Evolutionary conservation across 2,888 invertebrate genomes (phyloP).

Genomic region (Mesorhabditis sp.): DNA sequence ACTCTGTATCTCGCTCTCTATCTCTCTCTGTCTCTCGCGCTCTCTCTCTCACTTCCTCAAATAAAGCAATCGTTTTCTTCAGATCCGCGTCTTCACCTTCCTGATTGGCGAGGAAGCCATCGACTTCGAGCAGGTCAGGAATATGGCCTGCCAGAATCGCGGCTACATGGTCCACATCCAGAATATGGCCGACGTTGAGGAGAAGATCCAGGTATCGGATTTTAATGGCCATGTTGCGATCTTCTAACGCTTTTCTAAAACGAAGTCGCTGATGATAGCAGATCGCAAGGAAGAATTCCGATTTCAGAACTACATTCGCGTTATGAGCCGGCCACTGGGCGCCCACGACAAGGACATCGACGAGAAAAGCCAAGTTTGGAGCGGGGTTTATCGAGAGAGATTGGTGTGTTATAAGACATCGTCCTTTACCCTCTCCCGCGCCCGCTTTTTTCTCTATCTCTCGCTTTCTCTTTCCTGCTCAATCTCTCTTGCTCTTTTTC

Average conservation of each 20-base stretch:
- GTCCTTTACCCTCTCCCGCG: no score
- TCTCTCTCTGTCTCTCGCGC: neutral
- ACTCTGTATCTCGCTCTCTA: no score
- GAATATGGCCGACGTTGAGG: constrained; percentile 92
- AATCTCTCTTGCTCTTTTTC: no score
- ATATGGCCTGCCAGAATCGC: constrained; percentile 98
- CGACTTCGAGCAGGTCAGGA: constrained; percentile 75
- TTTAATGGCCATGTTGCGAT: neutral
- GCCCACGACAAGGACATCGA: constrained; percentile 68
- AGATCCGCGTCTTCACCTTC: constrained; percentile 94
- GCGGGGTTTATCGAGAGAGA: constrained; percentile 66
- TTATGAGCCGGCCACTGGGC: constrained; percentile 91
- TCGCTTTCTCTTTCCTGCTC: no score
- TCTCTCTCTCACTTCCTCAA: no score
- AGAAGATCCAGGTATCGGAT: constrained; percentile 73
- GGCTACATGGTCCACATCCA: constrained; percentile 85
- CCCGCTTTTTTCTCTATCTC: no score
- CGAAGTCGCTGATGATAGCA: neutral
- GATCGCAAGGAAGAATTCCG: neutral
- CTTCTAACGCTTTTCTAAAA: neutral
- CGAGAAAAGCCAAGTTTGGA: constrained; percentile 88
- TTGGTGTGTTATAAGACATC: constrained; percentile 42
- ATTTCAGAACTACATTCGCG: constrained; percentile 85
- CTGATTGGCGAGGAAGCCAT: constrained; percentile 89
- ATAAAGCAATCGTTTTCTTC: constrained; percentile 61